Conservation (phyloP, 2,113 vertebrate species). For the Misgurnus mizolepis region DNA sequence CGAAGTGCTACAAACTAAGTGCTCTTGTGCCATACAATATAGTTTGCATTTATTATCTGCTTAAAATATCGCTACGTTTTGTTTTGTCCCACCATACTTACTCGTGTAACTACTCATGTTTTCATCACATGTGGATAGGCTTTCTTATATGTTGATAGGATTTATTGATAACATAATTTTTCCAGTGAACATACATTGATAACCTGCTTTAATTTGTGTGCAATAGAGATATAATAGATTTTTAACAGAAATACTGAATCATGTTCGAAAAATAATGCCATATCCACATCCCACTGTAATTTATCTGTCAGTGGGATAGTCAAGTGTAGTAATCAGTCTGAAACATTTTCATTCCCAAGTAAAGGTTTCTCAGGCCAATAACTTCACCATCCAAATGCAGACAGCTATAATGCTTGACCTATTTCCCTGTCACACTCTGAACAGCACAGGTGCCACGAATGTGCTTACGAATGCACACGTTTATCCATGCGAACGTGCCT, state of each 20-base stretch:
- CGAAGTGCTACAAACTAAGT: too few species aligned
- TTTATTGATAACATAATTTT: too few species aligned
- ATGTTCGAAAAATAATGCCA: not conserved
- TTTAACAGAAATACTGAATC: not conserved
- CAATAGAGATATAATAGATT: too few species aligned
- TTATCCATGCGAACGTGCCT: not conserved
- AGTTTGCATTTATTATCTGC: too few species aligned
- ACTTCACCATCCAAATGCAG: constrained; percentile 23
- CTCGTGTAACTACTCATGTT: too few species aligned
- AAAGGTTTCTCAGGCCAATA: too few species aligned
- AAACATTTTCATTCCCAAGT: not conserved
- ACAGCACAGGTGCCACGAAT: not conserved
- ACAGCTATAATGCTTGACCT: not conserved
- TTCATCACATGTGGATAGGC: too few species aligned
- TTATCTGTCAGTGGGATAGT: constrained; percentile 2
- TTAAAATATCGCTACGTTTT: too few species aligned
- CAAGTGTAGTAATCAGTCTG: not conserved
- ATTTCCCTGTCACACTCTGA: not conserved
- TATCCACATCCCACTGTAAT: not conserved
- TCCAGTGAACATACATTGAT: too few species aligned
- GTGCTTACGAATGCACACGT: not conserved
- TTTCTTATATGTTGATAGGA: not conserved
- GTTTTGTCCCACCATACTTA: too few species aligned
- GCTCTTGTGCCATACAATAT: too few species aligned
- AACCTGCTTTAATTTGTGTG: too few species aligned